These are phyloP conservation scores for Hycleus cichorii DNA, from an alignment of 1,140 invertebrate species.

Conservation along the genomic window DNA sequence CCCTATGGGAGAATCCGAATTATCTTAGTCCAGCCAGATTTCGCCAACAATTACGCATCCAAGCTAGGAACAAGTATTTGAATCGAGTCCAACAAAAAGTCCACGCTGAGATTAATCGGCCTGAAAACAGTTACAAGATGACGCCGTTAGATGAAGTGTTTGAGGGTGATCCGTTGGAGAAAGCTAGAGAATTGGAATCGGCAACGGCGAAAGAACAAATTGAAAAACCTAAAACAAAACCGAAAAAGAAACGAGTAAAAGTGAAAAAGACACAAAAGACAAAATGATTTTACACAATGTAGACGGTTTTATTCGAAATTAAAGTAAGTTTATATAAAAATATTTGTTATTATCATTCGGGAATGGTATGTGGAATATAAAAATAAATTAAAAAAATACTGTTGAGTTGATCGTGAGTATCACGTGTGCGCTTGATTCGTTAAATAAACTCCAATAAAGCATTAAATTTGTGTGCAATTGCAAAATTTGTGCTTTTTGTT, in stretches of 20 bases:
- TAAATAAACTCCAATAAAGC: too few species aligned
- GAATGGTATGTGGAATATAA: too few species aligned
- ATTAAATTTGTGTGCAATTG: too few species aligned
- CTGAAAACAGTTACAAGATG: conserved; percentile 59
- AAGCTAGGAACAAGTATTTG: conserved; percentile 68
- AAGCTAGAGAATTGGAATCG: conserved; percentile 19
- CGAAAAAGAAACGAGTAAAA: conserved; percentile 5
- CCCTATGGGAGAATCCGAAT: conserved; percentile 88
- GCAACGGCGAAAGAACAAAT: conserved; percentile 4
- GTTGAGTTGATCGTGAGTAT: too few species aligned
- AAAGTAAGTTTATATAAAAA: too few species aligned
- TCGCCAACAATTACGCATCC: conserved; percentile 59
- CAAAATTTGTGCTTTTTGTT: not conserved
- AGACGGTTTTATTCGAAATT: not conserved
- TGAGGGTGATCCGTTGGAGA: conserved; percentile 45
- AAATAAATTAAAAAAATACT: too few species aligned
- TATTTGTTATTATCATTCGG: too few species aligned
- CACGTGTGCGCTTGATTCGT: too few species aligned
- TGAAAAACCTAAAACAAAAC: not conserved
- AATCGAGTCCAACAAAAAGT: conserved; percentile 66
- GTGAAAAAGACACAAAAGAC: not conserved
- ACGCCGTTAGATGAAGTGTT: conserved; percentile 59
- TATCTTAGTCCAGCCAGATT: conserved; percentile 87
- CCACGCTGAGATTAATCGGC: conserved; percentile 59
- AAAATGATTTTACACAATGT: not conserved